A percentile compares a stretch with the other conserved stretches of the same genome.
phyloP scores from a whole-genome alignment of 2,888 invertebrate species.

The Rhingia rostrata region DNA sequence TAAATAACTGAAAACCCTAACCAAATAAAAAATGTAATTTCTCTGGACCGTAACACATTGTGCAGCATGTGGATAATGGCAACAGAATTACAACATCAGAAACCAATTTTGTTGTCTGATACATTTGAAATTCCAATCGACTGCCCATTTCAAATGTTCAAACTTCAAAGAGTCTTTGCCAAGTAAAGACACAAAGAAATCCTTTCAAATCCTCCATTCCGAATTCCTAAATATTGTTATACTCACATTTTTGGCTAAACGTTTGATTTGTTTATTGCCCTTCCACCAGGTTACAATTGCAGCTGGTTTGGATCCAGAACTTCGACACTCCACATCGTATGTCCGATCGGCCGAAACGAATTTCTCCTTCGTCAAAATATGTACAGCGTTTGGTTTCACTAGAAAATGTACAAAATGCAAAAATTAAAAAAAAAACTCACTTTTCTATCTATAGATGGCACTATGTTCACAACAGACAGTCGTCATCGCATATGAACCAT shows the following conservation, averaged over 20 bases:
- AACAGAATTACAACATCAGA: too few relatives aligned
- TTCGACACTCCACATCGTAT: constrained; percentile 93
- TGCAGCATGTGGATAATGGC: too few relatives aligned
- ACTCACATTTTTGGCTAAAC: constrained; percentile 92
- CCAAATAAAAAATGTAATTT: too few relatives aligned
- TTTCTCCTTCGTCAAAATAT: constrained; percentile 92
- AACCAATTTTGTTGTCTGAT: too few relatives aligned
- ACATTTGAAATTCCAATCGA: too few relatives aligned
- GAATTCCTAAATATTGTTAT: background rate
- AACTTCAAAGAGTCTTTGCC: too few relatives aligned
- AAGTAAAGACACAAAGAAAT: background rate
- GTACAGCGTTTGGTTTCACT: constrained; percentile 94
- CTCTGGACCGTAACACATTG: too few relatives aligned
- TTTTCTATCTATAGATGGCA: background rate
- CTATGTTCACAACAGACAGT: constrained; percentile 7
- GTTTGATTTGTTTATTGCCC: constrained; percentile 90
- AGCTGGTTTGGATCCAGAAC: constrained; percentile 93
- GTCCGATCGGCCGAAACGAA: constrained; percentile 93
- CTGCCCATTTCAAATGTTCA: too few relatives aligned
- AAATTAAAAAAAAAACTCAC: background rate
- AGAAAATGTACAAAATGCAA: constrained; percentile 78
- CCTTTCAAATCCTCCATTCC: background rate
- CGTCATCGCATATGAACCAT: background rate
- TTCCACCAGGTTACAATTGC: constrained; percentile 96
- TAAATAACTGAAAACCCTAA: too few relatives aligned